Percentiles rank a stretch among this genome's conserved stretches.
These are phyloP conservation scores for Odontomachus brunneus DNA, from an alignment of 1,140 invertebrate species.

Conservation along the genomic window DNA sequence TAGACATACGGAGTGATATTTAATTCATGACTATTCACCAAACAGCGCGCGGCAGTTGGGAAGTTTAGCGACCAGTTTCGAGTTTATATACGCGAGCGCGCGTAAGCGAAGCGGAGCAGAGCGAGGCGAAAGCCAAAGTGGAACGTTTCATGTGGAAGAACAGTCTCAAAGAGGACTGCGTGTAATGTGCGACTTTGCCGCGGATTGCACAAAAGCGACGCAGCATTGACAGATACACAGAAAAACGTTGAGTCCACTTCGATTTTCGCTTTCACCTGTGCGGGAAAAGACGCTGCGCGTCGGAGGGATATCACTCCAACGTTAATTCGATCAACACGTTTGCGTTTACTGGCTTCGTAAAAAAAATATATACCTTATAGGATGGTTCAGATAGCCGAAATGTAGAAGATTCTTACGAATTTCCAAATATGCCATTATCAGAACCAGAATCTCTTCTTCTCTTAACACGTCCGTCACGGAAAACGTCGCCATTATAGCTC, in stretches of 20 bases:
- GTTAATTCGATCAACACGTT: conserved; percentile 23
- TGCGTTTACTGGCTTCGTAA: too few species aligned
- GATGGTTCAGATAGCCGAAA: too few species aligned
- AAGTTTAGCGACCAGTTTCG: conserved; percentile 59
- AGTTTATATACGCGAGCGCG: conserved; percentile 58
- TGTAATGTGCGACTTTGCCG: conserved; percentile 68
- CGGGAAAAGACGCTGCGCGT: background rate
- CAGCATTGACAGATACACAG: conserved; percentile 46
- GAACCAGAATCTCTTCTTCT: too few species aligned
- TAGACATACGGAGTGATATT: conserved; percentile 60
- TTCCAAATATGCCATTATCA: too few species aligned
- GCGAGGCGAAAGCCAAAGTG: conserved; percentile 59
- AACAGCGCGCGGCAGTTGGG: conserved; percentile 42
- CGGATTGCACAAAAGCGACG: conserved; percentile 70
- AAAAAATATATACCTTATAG: too few species aligned
- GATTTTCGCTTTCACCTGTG: conserved; percentile 37
- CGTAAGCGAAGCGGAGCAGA: conserved; percentile 30
- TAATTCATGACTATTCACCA: conserved; percentile 62
- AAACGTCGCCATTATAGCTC: too few species aligned
- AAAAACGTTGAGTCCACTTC: background rate
- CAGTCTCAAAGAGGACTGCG: conserved; percentile 69
- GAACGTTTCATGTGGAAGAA: conserved; percentile 59
- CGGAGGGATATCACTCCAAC: background rate
- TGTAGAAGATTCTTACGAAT: too few species aligned
- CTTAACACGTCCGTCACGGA: too few species aligned